phyloP scores from a whole-genome alignment of 2,797 vertebrate genomes.

The Myripristis jacobus region DNA sequence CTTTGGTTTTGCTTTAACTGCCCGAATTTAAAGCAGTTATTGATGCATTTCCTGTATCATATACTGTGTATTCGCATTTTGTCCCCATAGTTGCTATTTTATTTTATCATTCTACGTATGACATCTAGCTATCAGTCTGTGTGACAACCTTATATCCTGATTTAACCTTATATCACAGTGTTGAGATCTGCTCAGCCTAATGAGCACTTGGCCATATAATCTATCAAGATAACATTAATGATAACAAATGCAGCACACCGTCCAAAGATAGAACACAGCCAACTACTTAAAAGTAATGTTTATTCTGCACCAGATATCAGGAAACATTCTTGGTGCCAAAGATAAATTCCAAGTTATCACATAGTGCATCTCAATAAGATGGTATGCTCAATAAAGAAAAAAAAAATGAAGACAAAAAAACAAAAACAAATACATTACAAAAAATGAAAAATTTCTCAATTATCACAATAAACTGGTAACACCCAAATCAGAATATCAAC shows the following conservation, averaged over 20 bases:
- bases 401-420: conserved; percentile 47
- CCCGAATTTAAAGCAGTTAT: no score
- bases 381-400: no score
- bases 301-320: conserved; percentile 73
- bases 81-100: no score
- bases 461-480: conserved; percentile 60
- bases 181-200: background rate
- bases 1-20: no score
- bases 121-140: no score
- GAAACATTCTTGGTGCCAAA: conserved; percentile 65
- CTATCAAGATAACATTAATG: background rate
- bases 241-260: background rate
- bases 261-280: conserved; percentile 5
- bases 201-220: background rate
- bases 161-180: background rate
- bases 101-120: no score
- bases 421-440: conserved; percentile 30
- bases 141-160: no score
- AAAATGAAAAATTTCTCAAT: conserved; percentile 50
- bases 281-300: conserved; percentile 75
- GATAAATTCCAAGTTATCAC: conserved; percentile 71
- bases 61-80: no score
- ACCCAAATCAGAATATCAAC: conserved; percentile 57
- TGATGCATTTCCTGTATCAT: no score
- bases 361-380: conserved; percentile 76